Percentiles rank a stretch among this genome's conserved stretches.
phyloP scores from a whole-genome alignment of 2,113 vertebrate species.

The Proterorhinus semilunaris region DNA sequence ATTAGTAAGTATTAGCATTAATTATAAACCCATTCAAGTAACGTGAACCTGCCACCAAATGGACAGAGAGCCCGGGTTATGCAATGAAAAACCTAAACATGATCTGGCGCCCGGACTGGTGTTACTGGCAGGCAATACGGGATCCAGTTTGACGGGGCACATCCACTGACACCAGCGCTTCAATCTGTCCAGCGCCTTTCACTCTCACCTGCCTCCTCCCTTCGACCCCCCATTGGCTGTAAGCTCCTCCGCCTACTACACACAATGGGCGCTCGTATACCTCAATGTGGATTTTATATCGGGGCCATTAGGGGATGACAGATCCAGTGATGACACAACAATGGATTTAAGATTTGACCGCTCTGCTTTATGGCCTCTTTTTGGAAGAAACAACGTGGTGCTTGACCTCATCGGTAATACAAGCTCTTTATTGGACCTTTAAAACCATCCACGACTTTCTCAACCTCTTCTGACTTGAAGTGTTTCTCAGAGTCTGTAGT shows the following conservation, averaged over 20 bases:
- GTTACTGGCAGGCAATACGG: slow-evolving; percentile 68
- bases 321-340: slow-evolving; percentile 20
- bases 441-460: slow-evolving; percentile 9
- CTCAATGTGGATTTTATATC: slow-evolving; percentile 25
- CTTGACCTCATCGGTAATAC: slow-evolving; percentile 4
- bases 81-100: slow-evolving; percentile 75
- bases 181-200: slow-evolving; percentile 69
- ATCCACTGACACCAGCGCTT: slow-evolving; percentile 57
- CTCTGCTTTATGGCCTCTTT: slow-evolving; percentile 27
- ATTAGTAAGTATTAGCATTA: slow-evolving; percentile 71
- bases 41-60: slow-evolving; percentile 64
- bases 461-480: neutral
- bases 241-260: slow-evolving; percentile 29
- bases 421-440: slow-evolving; percentile 15
- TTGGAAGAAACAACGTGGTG: slow-evolving; percentile 7
- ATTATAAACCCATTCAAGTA: slow-evolving; percentile 74
- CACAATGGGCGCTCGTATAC: slow-evolving; percentile 20
- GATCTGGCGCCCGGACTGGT: slow-evolving; percentile 70
- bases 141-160: slow-evolving; percentile 48
- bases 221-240: slow-evolving; percentile 38
- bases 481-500: neutral
- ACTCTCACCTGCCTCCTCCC: slow-evolving; percentile 65
- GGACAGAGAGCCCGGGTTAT: slow-evolving; percentile 48
- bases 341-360: slow-evolving; percentile 23
- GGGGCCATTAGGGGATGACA: slow-evolving; percentile 1